Conservation (phyloP, 1,140 invertebrate species). For the Drosophila lowei region DNA sequence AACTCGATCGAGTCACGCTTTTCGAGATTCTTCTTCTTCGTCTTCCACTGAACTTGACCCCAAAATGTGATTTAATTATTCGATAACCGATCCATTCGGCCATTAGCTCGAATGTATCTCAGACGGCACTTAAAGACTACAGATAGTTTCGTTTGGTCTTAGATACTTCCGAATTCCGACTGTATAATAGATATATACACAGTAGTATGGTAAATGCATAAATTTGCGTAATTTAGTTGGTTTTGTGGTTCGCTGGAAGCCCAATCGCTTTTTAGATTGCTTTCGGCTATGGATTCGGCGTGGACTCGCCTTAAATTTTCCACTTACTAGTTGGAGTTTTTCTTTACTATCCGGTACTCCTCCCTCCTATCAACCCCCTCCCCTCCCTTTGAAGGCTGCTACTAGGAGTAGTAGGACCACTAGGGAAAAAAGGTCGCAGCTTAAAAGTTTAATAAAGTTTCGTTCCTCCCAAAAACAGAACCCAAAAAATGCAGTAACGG, state of each 20-base stretch:
- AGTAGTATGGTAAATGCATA: too few relatives aligned
- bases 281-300: too few relatives aligned
- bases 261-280: too few relatives aligned
- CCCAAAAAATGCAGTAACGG: conserved; percentile 40
- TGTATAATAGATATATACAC: too few relatives aligned
- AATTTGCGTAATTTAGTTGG: conserved; percentile 9
- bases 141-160: conserved; percentile 6
- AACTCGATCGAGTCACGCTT: conserved; percentile 22
- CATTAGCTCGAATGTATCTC: conserved; percentile 11
- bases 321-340: too few relatives aligned
- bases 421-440: background rate
- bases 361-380: too few relatives aligned
- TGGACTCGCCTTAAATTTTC: too few relatives aligned
- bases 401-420: too few relatives aligned
- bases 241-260: conserved; percentile 2
- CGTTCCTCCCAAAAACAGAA: conserved; percentile 15
- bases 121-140: conserved; percentile 22
- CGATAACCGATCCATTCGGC: conserved; percentile 9
- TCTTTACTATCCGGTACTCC: too few relatives aligned
- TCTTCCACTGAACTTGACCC: conserved; percentile 26
- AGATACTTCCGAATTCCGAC: conserved; percentile 31
- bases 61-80: conserved; percentile 19
- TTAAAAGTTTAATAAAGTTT: conserved; percentile 61
- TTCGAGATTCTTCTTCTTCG: too few relatives aligned
- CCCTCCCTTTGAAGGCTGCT: too few relatives aligned